Evolutionary conservation across 1,140 invertebrate species (phyloP), one percentile per base, ranked within the genome.

Genomic region (Sipha flava): DNA sequence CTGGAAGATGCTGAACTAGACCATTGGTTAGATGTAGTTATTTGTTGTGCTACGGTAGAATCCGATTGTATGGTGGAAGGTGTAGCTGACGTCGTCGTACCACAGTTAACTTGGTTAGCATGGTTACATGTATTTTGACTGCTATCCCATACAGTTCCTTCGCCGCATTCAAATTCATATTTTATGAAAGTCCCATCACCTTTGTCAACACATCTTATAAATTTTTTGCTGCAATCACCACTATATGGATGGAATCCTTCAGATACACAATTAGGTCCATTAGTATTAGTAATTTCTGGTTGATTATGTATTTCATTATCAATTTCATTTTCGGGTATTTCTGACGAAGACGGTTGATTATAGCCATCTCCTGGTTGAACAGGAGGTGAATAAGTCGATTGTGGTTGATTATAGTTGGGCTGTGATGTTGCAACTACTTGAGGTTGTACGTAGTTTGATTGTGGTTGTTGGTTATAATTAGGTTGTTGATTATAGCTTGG

Each of bases 201-300:
- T 82, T 89, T 87, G 81, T 89, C 87, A 3, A 90, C 89, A 83
- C 91, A 92, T 73, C 91, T 87, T 83, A 90, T 91, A 83, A 92
- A 92, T 82, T 89, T 90, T 75, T 75, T 75, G 70, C 87, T 86
- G 82, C 91, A 92, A 81, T 92, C 87, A 23, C 86, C 86, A 45
- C 85, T 83, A 82, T 91, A 87, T 9, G 87, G 86, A 81, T 89
- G 85, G 83, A 90, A 92, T 47, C 88, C 88, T 83, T 88, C 88
- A 34, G 81, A 54, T n/a, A 49, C 23, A 59, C 83, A 84, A 59
- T 54, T 66, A 14, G 64, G 21, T 31, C 31, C 43, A 40, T 14
- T 43, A 57, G 47, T 14, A 43, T 31, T 72, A 57, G 34, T 40
- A n/a, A 59, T n/a, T 70, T 34, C 26, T 40, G 79, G 21, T 31